Evolutionary conservation across 2,888 invertebrate species (phyloP), one percentile per base, ranked within the genome.

Genomic region (Spicauda simplicius): DNA sequence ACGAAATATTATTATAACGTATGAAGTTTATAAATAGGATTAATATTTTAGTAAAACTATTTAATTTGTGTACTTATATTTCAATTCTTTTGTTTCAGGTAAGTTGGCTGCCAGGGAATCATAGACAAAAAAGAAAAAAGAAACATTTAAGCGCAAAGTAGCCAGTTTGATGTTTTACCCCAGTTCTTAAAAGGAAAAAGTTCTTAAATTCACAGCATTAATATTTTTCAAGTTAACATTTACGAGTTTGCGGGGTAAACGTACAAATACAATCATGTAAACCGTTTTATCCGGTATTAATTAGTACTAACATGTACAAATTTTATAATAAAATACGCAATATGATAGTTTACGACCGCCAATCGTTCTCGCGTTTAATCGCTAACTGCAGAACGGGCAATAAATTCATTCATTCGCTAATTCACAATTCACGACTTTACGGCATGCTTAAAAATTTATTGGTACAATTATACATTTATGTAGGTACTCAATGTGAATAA

Each of bases 81-180:
- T 48, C 8, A 6, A 12, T 0, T 58, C n/a, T 37, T 61, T 61
- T 61, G 50, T 60, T 61, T 20, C 61, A 61, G 61, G 61, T 61
- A 61, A 61, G 61, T 53, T 61, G 10, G 19, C 33, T 33, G 52
- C 5, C 20, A n/a, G 8, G 33, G 2, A 25, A n/a, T n/a, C 54
- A 48, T 16, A 16, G 48, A 48, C n/a, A n/a, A n/a, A 25, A 25
- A 25, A 4, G 25, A 25, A 4, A 25, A 25, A 25, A 5, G 5
- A 25, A 25, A 25, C 3, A 25, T 5, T 25, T 25, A 5, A 25
- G 25, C 25, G 25, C 25, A n/a, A n/a, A n/a, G n/a, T n/a, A n/a
- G 25, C 25, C 2, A 25, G 25, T 25, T 25, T 2, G 5, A 4
- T 25, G 2, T 25, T 5, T 25, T 25, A 25, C 3, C 5, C 5